Base-by-base conservation (phyloP, 2,888 invertebrate genomes). In the Epistrophe grossulariae region DNA sequence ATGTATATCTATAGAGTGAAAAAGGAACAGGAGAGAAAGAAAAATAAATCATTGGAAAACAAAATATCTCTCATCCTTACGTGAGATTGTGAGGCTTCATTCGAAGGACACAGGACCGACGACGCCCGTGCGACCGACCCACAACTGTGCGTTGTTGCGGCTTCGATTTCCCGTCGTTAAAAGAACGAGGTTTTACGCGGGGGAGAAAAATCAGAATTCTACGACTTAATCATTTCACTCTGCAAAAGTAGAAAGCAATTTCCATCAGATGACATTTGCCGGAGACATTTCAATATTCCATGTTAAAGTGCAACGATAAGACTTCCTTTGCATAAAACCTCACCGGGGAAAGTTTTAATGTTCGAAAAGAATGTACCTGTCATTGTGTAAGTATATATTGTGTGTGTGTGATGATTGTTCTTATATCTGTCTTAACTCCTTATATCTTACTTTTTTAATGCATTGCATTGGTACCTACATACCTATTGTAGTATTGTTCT, bases 201-300 rank as follows among this genome's bases (percentile, higher is more conserved):
- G 35, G 50, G 9, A 55, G 59, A 45, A 57, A 74, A 57, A 74
- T 55, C 84, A 71, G 50, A 48, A 50, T 24, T 71, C 59, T n/a
- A 45, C 64, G 57, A 84, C 80, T 84, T 73, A 81, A 73, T 77
- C 80, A 84, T 84, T 80, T 81, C 70, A 77, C 77, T 77, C 55
- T 70, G 70, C 52, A 28, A 43, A 71, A 82, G 38, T 66, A 38
- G 52, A 55, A 62, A 52, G 64, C 62, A 74, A 77, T 74, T 68
- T 77, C 66, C 35, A 80, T 82, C 78, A 45, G 73, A 79, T 83
- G 73, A 66, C 64, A 77, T 70, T 74, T 79, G 83, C 70, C 15
- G 11, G 31, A 64, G 83, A 84, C 79, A 72, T 84, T 72, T 84
- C 72, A 80, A 77, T 80, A 77, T 80, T 66, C 59, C 38, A 72